Conservation (phyloP, 2,888 invertebrate genomes). For the Crioceris asparagi region DNA sequence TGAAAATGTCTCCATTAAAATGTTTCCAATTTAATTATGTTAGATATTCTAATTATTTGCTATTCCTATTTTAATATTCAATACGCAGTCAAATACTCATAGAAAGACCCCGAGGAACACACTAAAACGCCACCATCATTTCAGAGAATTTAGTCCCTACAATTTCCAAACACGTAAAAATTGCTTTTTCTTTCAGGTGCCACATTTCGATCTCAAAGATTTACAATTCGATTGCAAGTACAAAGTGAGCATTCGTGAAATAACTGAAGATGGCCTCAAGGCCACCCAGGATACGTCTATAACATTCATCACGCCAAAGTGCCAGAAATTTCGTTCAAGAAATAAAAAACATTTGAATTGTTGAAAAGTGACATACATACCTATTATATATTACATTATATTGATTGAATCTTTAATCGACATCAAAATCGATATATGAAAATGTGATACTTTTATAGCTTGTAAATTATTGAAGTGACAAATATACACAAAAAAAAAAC, state of each 20-base stretch:
- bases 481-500: no score
- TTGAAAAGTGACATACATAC: no score
- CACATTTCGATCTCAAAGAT: conserved; percentile 46
- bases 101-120: no score
- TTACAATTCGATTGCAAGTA: conserved; percentile 48
- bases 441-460: no score
- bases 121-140: no score
- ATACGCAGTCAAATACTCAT: no score
- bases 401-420: no score
- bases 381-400: no score
- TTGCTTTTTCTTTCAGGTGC: conserved; percentile 37
- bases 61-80: no score
- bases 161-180: background rate
- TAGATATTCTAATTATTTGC: background rate
- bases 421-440: no score
- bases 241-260: conserved; percentile 42
- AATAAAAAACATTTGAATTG: no score
- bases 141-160: background rate
- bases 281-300: conserved; percentile 40
- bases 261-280: conserved; percentile 25
- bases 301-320: conserved; percentile 43
- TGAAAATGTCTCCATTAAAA: background rate
- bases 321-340: conserved; percentile 29
- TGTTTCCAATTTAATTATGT: background rate
- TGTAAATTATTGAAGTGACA: no score